Base-by-base conservation (phyloP, 2,888 invertebrate genomes). In the Eulithis testata region DNA sequence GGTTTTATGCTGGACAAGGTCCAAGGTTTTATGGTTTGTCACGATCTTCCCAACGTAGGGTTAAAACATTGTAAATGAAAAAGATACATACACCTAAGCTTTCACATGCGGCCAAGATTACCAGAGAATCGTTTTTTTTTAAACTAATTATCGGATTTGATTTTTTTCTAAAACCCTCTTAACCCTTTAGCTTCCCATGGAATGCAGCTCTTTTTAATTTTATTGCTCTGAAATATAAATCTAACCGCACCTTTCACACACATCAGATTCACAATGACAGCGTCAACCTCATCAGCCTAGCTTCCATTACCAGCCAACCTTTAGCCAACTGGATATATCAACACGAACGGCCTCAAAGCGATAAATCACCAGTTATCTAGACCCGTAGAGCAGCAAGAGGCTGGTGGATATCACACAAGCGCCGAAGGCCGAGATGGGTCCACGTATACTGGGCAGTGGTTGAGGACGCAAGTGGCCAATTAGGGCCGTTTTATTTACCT, bases 401-500 rank as follows among this genome's bases (percentile, higher is more conserved):
- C 36, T 47, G 1, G 52, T 49, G 14, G 36, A 9, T 49, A 55
- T 21, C 44, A 37, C 44, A 53, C 37, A 60, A 52, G 44, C n/a
- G 52, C 47, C 40, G 67, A 64, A 69, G 65, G 64, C 50, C 67
- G 67, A 65, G 60, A 62, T 54, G 61, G 71, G 54, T 69, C 73
- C 45, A 45, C 27, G 27, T 55, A 3, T 27, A 65, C 54, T 72
- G 69, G 73, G 21, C 68, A 55, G 40, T 11, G 54, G 53, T 37
- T 40, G 66, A 67, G 72, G 68, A 70, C 68, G 54, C 69, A 70
- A 73, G 72, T 72, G 73, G 68, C 70, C 73, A 73, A 73, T 73
- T 73, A 73, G 72, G 66, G 51, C 44, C 65, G 71, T 68, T 73
- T 73, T 73, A 73, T 73, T 71, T 74, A 69, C 71, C 66, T 62